Conservation (phyloP, 1,140 invertebrate species). For the Mesaphorura yosii region DNA sequence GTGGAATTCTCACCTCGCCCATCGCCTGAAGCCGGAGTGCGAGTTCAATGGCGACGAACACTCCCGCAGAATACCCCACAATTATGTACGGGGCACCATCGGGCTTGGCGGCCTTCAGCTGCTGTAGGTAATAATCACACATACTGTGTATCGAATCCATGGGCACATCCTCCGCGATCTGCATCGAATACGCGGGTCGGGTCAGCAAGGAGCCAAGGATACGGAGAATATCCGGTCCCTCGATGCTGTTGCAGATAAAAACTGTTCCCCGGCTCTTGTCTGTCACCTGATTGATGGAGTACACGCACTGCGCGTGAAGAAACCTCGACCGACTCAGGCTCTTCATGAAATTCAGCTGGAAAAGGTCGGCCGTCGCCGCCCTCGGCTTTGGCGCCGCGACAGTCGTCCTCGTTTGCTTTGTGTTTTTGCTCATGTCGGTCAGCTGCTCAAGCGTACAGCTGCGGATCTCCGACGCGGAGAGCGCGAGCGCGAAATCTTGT, state of each 20-base stretch:
- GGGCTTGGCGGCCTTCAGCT: not conserved
- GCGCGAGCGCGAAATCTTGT: not conserved
- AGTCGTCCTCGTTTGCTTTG: not conserved
- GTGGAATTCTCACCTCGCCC: constrained; percentile 2
- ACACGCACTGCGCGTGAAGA: not conserved
- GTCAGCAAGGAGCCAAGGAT: not conserved
- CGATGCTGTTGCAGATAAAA: not conserved
- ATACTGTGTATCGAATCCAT: constrained; percentile 40
- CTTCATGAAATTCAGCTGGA: constrained; percentile 3
- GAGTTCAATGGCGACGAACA: not conserved
- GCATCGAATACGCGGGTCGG: not conserved
- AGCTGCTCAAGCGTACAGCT: not conserved
- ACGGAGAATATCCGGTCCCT: not conserved
- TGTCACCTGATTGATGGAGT: not conserved
- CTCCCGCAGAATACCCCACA: not conserved
- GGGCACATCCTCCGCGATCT: not conserved
- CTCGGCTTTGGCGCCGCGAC: not conserved
- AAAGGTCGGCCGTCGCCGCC: not conserved
- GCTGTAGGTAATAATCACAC: constrained; percentile 31
- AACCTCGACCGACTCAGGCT: not conserved
- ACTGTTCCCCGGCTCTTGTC: not conserved
- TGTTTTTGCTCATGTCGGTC: not conserved
- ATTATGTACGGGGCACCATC: not conserved
- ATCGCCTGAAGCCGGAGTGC: not conserved
- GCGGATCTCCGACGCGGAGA: not conserved